These are phyloP conservation scores for Copsychus sechellarum DNA, from an alignment of 2,113 vertebrate genomes.

Conservation along the genomic window DNA sequence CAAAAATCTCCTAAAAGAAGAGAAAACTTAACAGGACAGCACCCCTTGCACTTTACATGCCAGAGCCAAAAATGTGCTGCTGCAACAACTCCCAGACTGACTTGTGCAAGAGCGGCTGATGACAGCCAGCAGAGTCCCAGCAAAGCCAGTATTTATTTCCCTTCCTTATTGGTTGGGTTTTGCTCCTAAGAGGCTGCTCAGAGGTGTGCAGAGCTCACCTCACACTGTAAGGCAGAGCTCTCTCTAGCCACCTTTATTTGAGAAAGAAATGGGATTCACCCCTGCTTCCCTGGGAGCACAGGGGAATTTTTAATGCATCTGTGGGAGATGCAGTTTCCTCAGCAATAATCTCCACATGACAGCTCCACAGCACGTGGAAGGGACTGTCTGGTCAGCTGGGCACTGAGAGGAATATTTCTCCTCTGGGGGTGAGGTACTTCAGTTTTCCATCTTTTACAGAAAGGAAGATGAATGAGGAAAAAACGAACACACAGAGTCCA, in stretches of 20 bases:
- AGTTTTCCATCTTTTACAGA: not conserved
- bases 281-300: accelerated
- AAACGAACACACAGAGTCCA: not conserved
- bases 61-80: not conserved
- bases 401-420: not conserved
- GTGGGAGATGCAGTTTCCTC: not conserved
- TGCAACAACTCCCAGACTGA: not conserved
- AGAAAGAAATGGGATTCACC: not conserved
- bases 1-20: not conserved
- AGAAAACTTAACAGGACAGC: not conserved
- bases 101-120: not conserved
- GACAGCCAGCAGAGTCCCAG: not conserved
- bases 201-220: not conserved
- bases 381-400: not conserved
- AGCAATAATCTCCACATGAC: not conserved
- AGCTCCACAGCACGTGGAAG: accelerated
- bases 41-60: not conserved
- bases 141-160: not conserved
- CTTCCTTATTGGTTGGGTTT: not conserved
- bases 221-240: accelerated
- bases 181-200: not conserved
- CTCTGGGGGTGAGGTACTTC: not conserved
- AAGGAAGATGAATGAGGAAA: not conserved
- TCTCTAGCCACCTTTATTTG: not conserved
- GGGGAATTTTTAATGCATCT: accelerated